A percentile compares a stretch with the other conserved stretches of the same genome.
Evolutionary conservation across 1,140 invertebrate genomes (phyloP).

Genomic region (Tyrophagus putrescentiae): DNA sequence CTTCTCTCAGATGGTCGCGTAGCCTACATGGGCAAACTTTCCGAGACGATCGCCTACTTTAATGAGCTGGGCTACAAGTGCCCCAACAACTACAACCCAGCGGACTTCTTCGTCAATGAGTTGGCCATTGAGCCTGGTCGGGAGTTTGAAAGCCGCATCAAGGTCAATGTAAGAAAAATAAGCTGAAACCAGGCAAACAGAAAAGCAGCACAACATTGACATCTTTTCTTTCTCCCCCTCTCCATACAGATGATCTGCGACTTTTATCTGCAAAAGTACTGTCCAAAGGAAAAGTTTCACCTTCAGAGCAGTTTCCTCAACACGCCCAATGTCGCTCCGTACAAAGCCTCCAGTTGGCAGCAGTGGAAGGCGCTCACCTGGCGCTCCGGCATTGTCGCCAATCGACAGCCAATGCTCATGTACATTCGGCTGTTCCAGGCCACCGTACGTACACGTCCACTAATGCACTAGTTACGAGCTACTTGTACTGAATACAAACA

Average conservation of each 20-base stretch:
- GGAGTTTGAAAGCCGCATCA: constrained; percentile 44
- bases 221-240: neutral
- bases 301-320: neutral
- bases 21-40: constrained; percentile 60
- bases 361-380: constrained; percentile 78
- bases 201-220: neutral
- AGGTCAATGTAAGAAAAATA: constrained; percentile 28
- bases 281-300: neutral
- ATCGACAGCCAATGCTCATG: constrained; percentile 74
- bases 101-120: constrained; percentile 56
- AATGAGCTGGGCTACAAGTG: constrained; percentile 53
- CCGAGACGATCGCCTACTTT: constrained; percentile 59
- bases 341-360: constrained; percentile 68
- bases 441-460: constrained; percentile 46
- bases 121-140: constrained; percentile 68
- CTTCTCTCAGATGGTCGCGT: constrained; percentile 58
- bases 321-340: constrained; percentile 32
- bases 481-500: neutral
- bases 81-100: constrained; percentile 65
- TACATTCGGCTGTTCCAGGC: constrained; percentile 75
- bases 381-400: constrained; percentile 68
- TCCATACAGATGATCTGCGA: neutral
- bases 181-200: neutral
- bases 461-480: neutral
- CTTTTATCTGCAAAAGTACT: neutral